Percentiles rank a stretch among this genome's conserved stretches.
These are phyloP conservation scores for Lepidonotus clava DNA, from an alignment of 2,888 invertebrate species.

Conservation along the genomic window DNA sequence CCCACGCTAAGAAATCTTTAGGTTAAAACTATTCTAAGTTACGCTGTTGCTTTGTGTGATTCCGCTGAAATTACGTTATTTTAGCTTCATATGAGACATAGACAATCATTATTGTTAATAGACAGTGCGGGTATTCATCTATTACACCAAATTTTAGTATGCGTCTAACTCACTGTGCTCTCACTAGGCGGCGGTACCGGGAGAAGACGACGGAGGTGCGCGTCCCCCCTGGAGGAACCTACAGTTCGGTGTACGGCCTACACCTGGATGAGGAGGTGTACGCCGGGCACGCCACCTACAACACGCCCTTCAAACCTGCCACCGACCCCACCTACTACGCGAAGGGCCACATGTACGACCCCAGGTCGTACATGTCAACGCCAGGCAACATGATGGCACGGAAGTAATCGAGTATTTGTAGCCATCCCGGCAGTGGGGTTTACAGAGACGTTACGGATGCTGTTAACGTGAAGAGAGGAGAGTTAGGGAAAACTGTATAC, in stretches of 20 bases:
- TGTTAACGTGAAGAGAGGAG: neutral
- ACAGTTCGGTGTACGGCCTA: neutral
- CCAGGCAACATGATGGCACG: neutral
- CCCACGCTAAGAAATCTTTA: too few species aligned
- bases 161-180: too few species aligned
- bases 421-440: neutral
- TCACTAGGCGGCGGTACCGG: neutral
- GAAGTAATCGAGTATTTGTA: neutral
- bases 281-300: neutral
- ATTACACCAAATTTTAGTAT: too few species aligned
- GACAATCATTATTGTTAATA: too few species aligned
- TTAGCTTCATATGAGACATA: too few species aligned
- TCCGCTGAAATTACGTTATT: too few species aligned
- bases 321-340: neutral
- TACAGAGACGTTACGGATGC: neutral
- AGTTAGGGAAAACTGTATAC: too few species aligned
- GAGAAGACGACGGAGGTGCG: neutral
- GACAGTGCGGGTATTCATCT: too few species aligned
- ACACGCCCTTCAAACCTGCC: neutral
- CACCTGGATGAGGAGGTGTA: neutral
- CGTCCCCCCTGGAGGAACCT: neutral
- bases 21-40: too few species aligned
- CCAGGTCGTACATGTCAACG: neutral
- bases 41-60: too few species aligned
- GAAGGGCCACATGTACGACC: constrained; percentile 32